phyloP scores from a whole-genome alignment of 1,140 invertebrate genomes.

The Hyles vespertilio region DNA sequence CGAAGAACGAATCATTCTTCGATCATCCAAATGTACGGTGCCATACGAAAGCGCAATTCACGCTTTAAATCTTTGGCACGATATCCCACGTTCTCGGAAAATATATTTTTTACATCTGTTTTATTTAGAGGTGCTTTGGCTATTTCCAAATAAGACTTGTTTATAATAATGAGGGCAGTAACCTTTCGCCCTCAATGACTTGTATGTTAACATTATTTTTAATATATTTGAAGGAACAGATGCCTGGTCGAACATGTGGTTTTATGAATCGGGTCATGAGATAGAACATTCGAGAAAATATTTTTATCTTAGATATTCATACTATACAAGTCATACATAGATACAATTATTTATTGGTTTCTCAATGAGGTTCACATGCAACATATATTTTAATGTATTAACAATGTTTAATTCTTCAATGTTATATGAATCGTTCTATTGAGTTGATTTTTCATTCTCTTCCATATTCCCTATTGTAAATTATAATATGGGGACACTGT shows the following conservation, averaged over 20 bases:
- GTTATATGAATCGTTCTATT: too few species aligned
- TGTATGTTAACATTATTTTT: neutral
- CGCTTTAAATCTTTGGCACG: constrained; percentile 16
- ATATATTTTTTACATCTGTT: constrained; percentile 8
- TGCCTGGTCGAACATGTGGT: neutral
- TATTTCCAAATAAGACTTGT: constrained; percentile 41
- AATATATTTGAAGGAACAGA: neutral
- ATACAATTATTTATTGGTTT: too few species aligned
- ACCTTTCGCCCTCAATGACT: constrained; percentile 15
- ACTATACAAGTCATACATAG: too few species aligned
- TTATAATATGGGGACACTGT: too few species aligned
- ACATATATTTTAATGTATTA: too few species aligned
- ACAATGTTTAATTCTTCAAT: too few species aligned
- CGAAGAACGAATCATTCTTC: constrained; percentile 5
- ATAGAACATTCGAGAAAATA: too few species aligned
- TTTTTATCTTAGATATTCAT: too few species aligned
- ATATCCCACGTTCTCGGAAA: constrained; percentile 7
- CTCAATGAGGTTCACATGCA: too few species aligned
- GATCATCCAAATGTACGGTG: neutral
- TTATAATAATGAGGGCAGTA: constrained; percentile 36
- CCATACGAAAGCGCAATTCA: constrained; percentile 9
- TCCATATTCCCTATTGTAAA: too few species aligned
- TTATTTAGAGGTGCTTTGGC: constrained; percentile 32
- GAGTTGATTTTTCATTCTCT: too few species aligned
- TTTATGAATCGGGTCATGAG: too few species aligned